Evolutionary conservation across 2,797 vertebrate species (phyloP).

Genomic region (Enteromius radiatus): DNA sequence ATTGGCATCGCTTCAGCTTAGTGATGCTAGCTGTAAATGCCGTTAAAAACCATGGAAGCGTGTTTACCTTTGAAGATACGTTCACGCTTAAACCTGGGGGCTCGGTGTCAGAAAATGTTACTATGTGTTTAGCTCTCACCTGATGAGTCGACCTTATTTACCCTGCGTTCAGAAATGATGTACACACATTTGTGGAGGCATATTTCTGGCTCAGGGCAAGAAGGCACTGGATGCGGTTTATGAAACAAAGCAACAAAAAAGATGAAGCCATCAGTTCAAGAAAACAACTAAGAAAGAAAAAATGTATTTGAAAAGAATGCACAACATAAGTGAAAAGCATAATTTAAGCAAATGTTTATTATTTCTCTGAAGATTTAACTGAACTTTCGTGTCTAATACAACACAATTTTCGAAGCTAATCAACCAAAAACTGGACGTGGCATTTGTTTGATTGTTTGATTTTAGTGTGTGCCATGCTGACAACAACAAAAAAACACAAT

Average conservation of each 20-base stretch:
- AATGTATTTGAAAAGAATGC: background rate
- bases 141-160: constrained; percentile 42
- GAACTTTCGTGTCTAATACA: background rate
- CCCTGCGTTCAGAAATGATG: constrained; percentile 38
- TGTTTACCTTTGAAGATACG: constrained; percentile 65
- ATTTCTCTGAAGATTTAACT: background rate
- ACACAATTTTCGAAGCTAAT: background rate
- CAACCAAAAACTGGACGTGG: background rate
- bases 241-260: background rate
- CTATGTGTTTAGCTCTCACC: constrained; percentile 56
- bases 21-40: constrained; percentile 68
- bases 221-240: background rate
- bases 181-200: background rate
- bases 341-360: background rate
- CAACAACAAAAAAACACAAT: too few species aligned
- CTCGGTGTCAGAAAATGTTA: constrained; percentile 48
- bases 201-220: constrained; percentile 6
- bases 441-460: background rate
- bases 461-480: too few species aligned
- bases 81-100: constrained; percentile 46
- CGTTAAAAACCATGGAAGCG: constrained; percentile 63
- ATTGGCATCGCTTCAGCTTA: constrained; percentile 60
- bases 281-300: background rate
- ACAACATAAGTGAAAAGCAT: background rate
- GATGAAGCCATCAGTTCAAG: constrained; percentile 11